These are phyloP conservation scores for Teleopsis dalmanni DNA, from an alignment of 1,140 invertebrate genomes.

Conservation along the genomic window DNA sequence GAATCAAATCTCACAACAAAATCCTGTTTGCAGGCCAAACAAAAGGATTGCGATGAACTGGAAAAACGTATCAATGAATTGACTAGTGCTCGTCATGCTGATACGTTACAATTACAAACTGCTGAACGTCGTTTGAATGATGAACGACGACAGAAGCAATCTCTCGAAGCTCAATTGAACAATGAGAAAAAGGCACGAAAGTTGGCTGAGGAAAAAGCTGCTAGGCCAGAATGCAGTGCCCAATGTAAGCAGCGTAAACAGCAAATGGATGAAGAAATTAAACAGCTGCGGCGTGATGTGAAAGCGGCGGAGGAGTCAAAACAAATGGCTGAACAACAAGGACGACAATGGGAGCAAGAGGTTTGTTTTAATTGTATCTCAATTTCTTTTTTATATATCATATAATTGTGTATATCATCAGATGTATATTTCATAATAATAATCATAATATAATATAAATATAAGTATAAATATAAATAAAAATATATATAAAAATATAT, in stretches of 20 bases:
- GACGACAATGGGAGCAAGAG: slow-evolving; percentile 39
- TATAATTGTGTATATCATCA: no score
- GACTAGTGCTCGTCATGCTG: slow-evolving; percentile 62
- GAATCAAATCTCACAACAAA: slow-evolving; percentile 40
- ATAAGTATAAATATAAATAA: no score
- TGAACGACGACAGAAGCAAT: slow-evolving; percentile 66
- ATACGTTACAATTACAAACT: slow-evolving; percentile 66
- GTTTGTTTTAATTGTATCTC: no score
- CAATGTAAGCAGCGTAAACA: slow-evolving; percentile 66
- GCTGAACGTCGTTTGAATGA: slow-evolving; percentile 77
- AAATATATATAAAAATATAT: no score
- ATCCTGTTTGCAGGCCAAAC: slow-evolving; percentile 42
- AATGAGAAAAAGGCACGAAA: slow-evolving; percentile 67
- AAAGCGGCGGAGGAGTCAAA: slow-evolving; percentile 62
- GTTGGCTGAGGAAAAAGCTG: slow-evolving; percentile 57
- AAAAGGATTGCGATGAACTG: slow-evolving; percentile 41
- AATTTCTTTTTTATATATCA: no score
- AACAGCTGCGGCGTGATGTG: slow-evolving; percentile 65
- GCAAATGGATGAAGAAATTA: slow-evolving; percentile 72
- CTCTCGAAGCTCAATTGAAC: slow-evolving; percentile 68
- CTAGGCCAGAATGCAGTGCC: slow-evolving; percentile 61
- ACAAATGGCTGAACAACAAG: slow-evolving; percentile 35
- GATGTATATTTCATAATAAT: no score
- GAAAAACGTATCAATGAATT: slow-evolving; percentile 59
- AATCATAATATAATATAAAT: no score